Evolutionary conservation across 2,113 vertebrate genomes (phyloP), one percentile per base, ranked within the genome.

Genomic region (Crotophaga sulcirostris): DNA sequence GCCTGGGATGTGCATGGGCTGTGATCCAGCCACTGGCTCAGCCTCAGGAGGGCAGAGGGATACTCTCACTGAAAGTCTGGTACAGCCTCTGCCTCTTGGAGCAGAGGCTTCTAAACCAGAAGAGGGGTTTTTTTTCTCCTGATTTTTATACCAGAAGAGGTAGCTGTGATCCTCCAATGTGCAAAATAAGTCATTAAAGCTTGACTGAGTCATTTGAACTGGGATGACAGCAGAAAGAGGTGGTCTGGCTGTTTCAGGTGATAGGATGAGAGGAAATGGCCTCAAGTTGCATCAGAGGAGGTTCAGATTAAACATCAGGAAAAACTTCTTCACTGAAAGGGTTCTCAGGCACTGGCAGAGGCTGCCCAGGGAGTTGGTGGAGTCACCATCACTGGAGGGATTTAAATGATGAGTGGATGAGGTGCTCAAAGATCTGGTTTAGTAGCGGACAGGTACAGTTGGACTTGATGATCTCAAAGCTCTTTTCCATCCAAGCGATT

Each of bases 11-110:
- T 0, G 5, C 33, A 55, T 23, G n/a, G 74, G 13, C 49, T 81
- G 63, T 0, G 2, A 11, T 16, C 7, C 1, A 17, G 7, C 5
- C 2, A 28, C 34, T 3, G 2, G 42, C 85, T 81, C 42, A 28
- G n/a, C 31, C 40, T 14, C 0, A 1, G 60, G 21, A 33, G 51
- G n/a, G 58, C 56, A 44, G 52, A 24, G 34, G 52, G 52, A 11
- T 51, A 44, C 18, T 21, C 49, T 33, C 36, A 55, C 28, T 40
- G 20, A 2, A 34, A 28, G 42, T 6, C 58, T 15, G 1, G 11
- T 36, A 6, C 58, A 60, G 34, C 36, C 29, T n/a, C 34, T 34
- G 40, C 26, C 63, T 58, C 40, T 15, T 19, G 21, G 19, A 34
- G 24, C 28, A 36, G 36, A 28, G 33, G 11, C 9, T 74, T 16